phyloP scores from a whole-genome alignment of 1,140 invertebrate species.

The Calephelis virginiensis region DNA sequence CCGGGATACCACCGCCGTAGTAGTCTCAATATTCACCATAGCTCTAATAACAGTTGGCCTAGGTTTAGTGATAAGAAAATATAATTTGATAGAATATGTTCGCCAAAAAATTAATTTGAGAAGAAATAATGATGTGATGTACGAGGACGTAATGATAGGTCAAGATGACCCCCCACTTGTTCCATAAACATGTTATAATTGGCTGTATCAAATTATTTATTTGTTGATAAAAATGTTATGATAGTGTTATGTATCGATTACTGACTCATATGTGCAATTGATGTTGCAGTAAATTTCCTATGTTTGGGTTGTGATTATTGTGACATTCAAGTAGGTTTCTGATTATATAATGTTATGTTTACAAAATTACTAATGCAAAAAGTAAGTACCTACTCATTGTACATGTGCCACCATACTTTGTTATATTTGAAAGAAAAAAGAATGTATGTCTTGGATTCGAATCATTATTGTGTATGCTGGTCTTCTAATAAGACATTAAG shows the following conservation, averaged over 20 bases:
- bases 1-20: constrained; percentile 48
- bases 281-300: constrained; percentile 1
- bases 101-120: constrained; percentile 63
- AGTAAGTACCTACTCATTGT: too few relatives aligned
- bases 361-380: too few relatives aligned
- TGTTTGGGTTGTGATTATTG: constrained; percentile 11
- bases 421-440: too few relatives aligned
- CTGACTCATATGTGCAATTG: background rate
- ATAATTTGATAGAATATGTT: constrained; percentile 70
- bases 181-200: constrained; percentile 41
- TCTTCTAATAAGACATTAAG: too few relatives aligned
- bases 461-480: too few relatives aligned
- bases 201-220: constrained; percentile 19
- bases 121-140: constrained; percentile 69
- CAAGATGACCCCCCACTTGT: constrained; percentile 74
- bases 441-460: background rate
- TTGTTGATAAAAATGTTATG: constrained; percentile 24
- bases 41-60: constrained; percentile 61
- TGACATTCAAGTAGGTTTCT: background rate
- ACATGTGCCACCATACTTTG: too few relatives aligned
- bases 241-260: constrained; percentile 8
- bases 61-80: constrained; percentile 67
- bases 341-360: background rate
- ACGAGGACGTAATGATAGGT: constrained; percentile 77
- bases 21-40: constrained; percentile 64